Conservation (phyloP, 2,888 invertebrate species). For the Drosophila vallismaia region DNA sequence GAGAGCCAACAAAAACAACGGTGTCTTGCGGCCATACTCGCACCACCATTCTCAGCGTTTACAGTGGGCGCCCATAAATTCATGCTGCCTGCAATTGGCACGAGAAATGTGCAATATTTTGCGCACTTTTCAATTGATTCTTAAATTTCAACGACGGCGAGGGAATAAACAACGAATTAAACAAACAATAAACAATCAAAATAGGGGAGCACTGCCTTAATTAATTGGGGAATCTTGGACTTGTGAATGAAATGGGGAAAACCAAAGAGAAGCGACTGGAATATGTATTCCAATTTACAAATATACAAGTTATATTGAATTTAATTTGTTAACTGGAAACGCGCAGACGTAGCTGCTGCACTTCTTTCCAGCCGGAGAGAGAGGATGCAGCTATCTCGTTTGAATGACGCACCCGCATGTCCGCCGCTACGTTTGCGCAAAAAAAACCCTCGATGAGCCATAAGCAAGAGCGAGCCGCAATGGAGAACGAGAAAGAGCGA, state of each 20-base stretch:
- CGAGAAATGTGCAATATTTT: conserved; percentile 4
- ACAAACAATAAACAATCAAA: background rate
- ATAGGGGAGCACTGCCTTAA: background rate
- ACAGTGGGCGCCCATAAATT: conserved; percentile 24
- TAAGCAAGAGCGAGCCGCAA: background rate
- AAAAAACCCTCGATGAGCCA: background rate
- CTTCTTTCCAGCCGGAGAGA: background rate
- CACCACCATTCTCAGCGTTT: conserved; percentile 8
- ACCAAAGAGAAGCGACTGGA: background rate
- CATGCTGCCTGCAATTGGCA: conserved; percentile 4
- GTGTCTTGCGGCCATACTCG: background rate
- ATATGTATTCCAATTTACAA: background rate
- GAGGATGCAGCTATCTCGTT: background rate
- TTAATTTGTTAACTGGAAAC: background rate
- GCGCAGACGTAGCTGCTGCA: background rate
- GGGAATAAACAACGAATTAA: background rate
- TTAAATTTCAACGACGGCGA: background rate
- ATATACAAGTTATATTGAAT: background rate
- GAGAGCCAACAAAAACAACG: background rate
- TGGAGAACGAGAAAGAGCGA: conserved; percentile 21
- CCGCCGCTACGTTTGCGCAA: conserved; percentile 27
- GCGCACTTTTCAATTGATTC: conserved; percentile 3
- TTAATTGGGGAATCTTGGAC: background rate
- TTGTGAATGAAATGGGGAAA: background rate
- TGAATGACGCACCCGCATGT: conserved; percentile 22